Evolutionary conservation across 2,113 vertebrate genomes (phyloP), one percentile per base, ranked within the genome.

Genomic region (Etia nguti): DNA sequence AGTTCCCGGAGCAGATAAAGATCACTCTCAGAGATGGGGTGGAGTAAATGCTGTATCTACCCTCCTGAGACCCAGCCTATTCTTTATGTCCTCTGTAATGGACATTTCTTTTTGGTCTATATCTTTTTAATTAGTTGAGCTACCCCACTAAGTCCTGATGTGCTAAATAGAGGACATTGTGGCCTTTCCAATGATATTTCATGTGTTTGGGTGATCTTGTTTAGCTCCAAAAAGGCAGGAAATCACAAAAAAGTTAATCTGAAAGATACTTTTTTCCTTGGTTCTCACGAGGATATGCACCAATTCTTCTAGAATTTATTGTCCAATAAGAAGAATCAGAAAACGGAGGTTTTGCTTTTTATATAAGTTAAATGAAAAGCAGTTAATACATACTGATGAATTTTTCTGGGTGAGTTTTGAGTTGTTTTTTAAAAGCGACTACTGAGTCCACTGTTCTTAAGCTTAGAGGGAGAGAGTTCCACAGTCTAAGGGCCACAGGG

Each of bases 381-480:
- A 1, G 3, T 41, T 0, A 38, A 65, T 65, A 1, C 18, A n/a
- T 38, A 43, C n/a, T 70, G 38, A 0, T 43, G 1, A 16, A 9
- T 12, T 16, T 43, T 70, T 4, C 65, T 70, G n/a, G n/a, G n/a
- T n/a, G n/a, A n/a, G n/a, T n/a, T n/a, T n/a, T n/a, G n/a, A n/a
- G n/a, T n/a, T n/a, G n/a, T n/a, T n/a, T n/a, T n/a, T n/a, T n/a
- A n/a, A n/a, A n/a, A n/a, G n/a, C n/a, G n/a, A n/a, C n/a, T n/a
- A n/a, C n/a, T n/a, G n/a, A n/a, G n/a, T n/a, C n/a, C n/a, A n/a
- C n/a, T n/a, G n/a, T n/a, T n/a, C n/a, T n/a, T n/a, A n/a, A n/a
- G n/a, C n/a, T n/a, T n/a, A n/a, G n/a, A n/a, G n/a, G n/a, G n/a
- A n/a, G n/a, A n/a, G n/a, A n/a, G n/a, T n/a, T n/a, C n/a, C n/a